phyloP scores from a whole-genome alignment of 2,888 invertebrate genomes.

The Heteromurus nitidus region DNA sequence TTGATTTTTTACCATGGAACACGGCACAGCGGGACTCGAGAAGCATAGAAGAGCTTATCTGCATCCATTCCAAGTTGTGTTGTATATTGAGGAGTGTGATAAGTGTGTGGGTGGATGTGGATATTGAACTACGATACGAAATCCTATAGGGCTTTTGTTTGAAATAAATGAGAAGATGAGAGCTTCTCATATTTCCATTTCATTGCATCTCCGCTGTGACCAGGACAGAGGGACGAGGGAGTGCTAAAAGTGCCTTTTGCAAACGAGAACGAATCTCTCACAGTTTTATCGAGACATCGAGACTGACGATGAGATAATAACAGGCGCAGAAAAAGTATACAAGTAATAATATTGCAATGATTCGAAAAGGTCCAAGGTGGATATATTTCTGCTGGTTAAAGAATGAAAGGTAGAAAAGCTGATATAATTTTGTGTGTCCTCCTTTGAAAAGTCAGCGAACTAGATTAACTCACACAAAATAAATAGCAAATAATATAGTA shows the following conservation, averaged over 20 bases:
- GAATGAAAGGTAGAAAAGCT: too few relatives aligned
- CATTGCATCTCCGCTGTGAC: conserved; percentile 28
- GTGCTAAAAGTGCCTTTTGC: conserved; percentile 9
- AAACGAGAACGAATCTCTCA: conserved; percentile 1
- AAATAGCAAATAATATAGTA: background rate
- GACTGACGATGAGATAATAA: too few relatives aligned
- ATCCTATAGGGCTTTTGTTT: conserved; percentile 50
- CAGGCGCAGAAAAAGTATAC: too few relatives aligned
- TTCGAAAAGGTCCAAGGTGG: too few relatives aligned
- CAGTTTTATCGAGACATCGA: too few relatives aligned
- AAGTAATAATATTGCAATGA: too few relatives aligned
- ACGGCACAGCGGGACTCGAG: too few relatives aligned
- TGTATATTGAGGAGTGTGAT: too few relatives aligned
- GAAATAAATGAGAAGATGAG: conserved; percentile 50
- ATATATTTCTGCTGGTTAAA: too few relatives aligned
- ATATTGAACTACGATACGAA: conserved; percentile 15
- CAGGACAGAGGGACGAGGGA: background rate
- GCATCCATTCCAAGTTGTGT: conserved; percentile 22
- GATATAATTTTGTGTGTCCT: too few relatives aligned
- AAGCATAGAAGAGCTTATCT: too few relatives aligned
- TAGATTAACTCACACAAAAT: background rate
- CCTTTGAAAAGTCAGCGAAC: background rate
- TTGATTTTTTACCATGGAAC: too few relatives aligned
- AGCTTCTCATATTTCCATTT: conserved; percentile 48
- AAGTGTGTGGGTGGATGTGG: conserved; percentile 10